Conservation (phyloP, 2,888 invertebrate species). For the Proisotoma minuta region DNA sequence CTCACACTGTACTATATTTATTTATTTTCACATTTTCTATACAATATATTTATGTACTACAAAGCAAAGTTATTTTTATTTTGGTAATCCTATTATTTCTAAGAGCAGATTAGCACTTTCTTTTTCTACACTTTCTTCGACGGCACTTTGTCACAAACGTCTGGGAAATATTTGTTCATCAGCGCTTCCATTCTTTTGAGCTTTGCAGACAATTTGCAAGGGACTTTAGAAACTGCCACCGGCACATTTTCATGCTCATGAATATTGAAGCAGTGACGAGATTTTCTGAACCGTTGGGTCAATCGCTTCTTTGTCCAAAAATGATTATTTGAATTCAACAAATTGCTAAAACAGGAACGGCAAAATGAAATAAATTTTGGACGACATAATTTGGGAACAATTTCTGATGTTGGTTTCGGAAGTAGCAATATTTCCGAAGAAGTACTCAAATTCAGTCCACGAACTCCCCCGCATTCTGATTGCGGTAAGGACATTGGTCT, state of each 20-base stretch:
- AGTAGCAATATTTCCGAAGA: too few species aligned
- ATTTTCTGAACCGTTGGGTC: slow-evolving; percentile 16
- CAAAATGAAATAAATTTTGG: not conserved
- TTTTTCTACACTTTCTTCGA: not conserved
- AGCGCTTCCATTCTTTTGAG: slow-evolving; percentile 8
- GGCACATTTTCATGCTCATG: slow-evolving; percentile 24
- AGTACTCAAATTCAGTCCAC: not conserved
- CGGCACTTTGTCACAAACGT: slow-evolving; percentile 1
- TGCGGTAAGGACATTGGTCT: not conserved
- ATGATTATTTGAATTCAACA: not conserved
- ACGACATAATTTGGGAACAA: not conserved
- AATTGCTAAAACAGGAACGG: not conserved
- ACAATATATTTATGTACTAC: not conserved
- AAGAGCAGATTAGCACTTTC: not conserved
- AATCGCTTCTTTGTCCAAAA: not conserved
- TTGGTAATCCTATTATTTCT: not conserved
- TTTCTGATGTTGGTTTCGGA: too few species aligned
- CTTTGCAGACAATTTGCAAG: slow-evolving; percentile 11
- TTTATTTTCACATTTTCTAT: not conserved
- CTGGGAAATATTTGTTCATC: slow-evolving; percentile 8
- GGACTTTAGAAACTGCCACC: slow-evolving; percentile 6
- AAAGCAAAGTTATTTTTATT: not conserved
- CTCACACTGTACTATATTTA: not conserved
- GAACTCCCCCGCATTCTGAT: not conserved
- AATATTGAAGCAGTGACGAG: slow-evolving; percentile 23